Evolutionary conservation across 2,888 invertebrate genomes (phyloP), one percentile per base, ranked within the genome.

Genomic region (Oxycera nigricornis): DNA sequence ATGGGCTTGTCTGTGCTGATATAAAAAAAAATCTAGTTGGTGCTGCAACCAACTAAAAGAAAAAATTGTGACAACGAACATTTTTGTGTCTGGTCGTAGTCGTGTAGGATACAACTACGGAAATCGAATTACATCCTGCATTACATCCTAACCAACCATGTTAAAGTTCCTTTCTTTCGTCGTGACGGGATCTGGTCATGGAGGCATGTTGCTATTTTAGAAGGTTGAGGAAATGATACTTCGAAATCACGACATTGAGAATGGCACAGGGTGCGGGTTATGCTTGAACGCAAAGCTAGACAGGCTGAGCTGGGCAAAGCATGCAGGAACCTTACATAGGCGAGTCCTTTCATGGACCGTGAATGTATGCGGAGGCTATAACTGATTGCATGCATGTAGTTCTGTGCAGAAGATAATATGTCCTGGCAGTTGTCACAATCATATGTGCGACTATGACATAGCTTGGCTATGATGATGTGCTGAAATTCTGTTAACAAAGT

Each of bases 101-200:
- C 57, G 11, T 59, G n/a, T 24, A 70, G 52, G 39, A 70, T 46
- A 70, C 52, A 62, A 52, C 9, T 20, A 9, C 52, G 70, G 70
- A 70, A 70, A 70, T 70, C 70, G 70, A 70, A 70, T 70, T 70
- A 70, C 70, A 70, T 70, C 55, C 70, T 70, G 55, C 70, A 70
- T 70, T 70, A 70, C 70, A 70, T 55, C 55, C 70, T 55, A 70
- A 70, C 70, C 52, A 70, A 52, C 70, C 70, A 52, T 70, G 30
- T 70, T 52, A 70, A 31, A 30, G 55, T 70, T 55, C 7, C 41
- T 30, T 52, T 70, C 70, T 70, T 52, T 31, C 28, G n/a, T 39
- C 30, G 7, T 9, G 28, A 28, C n/a, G 55, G 24, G 55, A 62
- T 9, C 17, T 52, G 28, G 50, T 55, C 55, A 50, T 31, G 50